Conservation (phyloP, 1,140 invertebrate species). For the Pseudoatta argentina region DNA sequence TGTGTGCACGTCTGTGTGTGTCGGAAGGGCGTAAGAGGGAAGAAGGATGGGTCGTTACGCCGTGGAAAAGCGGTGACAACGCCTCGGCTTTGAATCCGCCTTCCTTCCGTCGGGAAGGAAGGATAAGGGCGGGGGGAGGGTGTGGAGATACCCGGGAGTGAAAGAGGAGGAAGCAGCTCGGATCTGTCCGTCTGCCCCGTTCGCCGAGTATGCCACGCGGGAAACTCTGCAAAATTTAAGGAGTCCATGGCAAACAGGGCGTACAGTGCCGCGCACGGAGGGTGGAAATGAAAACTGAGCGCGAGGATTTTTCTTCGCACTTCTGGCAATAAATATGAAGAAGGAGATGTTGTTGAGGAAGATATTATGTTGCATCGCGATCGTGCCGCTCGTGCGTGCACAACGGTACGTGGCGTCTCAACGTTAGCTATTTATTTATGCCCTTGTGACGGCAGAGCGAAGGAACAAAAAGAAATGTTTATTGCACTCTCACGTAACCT, state of each 20-base stretch:
- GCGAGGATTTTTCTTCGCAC: conserved; percentile 56
- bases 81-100: conserved; percentile 70
- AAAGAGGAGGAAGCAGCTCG: conserved; percentile 33
- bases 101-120: conserved; percentile 17
- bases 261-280: conserved; percentile 21
- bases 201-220: conserved; percentile 14
- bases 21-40: conserved; percentile 1
- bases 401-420: background rate
- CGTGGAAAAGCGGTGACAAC: conserved; percentile 73
- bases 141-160: background rate
- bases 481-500: background rate
- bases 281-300: conserved; percentile 65
- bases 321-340: conserved; percentile 48
- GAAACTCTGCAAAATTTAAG: conserved; percentile 76
- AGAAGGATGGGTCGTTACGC: conserved; percentile 73
- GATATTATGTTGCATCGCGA: background rate
- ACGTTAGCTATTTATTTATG: conserved; percentile 23
- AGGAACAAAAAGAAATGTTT: background rate
- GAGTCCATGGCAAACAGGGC: conserved; percentile 58
- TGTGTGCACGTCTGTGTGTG: conserved; percentile 7
- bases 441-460: background rate
- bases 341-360: background rate
- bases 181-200: conserved; percentile 58
- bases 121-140: background rate
- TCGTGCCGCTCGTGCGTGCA: conserved; percentile 37